Base-by-base conservation (phyloP, 2,888 invertebrate species). In the Malthinus seriepunctatus region DNA sequence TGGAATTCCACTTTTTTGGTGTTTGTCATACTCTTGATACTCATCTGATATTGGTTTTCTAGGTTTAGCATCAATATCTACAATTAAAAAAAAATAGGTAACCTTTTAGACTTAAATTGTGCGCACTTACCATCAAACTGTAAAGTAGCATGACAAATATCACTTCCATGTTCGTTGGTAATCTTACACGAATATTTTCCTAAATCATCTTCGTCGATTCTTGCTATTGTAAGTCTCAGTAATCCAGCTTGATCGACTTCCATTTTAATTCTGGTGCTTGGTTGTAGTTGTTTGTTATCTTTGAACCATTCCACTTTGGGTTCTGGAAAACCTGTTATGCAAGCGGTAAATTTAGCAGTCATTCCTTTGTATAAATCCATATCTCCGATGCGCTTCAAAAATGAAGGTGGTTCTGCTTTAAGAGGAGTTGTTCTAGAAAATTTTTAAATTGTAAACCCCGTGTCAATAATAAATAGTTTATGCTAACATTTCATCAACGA, bases 341-440 rank as follows among this genome's bases (percentile, higher is more conserved):
- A 95, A 53, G 95, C 95, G n/a, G 94, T 95, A 78, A 95, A 94
- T 79, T 93, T 93, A 52, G 91, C 94, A 39, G 90, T 87, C 89
- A 94, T 92, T 33, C 93, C 91, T 71, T 89, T 88, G 78, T 89
- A 89, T 51, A 93, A 86, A 76, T 95, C 94, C 37, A 89, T 89
- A 75, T 95, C 94, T 0, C 93, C 93, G 69, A 95, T 90, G 73
- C 88, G 89, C 81, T 95, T 95, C 70, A 95, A 80, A 84, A 95
- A 95, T 45, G 88, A 85, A 3, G 95, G 94, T 0, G 93, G 86
- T 76, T 95, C 95, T 37, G 88, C 85, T 69, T 88, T 89, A 69
- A 89, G 86, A 66, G 83, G 85, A 69, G 86, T 85, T 66, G 87
- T 88, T 49, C 92, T 93, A 71, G 5, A 23, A 23, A 23, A 23